A percentile compares a stretch with the other conserved stretches of the same genome.
phyloP scores from a whole-genome alignment of 2,797 vertebrate species.

The Eurystomus glaucurus region DNA sequence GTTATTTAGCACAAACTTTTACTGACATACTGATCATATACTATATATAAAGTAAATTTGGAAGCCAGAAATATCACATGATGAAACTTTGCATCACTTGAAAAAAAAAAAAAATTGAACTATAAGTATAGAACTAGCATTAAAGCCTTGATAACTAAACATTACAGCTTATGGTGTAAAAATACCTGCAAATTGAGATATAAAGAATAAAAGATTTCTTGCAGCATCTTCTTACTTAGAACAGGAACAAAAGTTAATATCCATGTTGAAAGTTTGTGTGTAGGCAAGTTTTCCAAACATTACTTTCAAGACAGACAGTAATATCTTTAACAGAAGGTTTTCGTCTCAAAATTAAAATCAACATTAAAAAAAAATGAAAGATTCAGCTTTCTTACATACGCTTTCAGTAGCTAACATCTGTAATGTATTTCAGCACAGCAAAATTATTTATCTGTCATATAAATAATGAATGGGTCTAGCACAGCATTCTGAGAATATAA shows the following conservation, averaged over 20 bases:
- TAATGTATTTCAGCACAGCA: neutral
- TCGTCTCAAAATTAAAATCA: neutral
- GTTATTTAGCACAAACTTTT: neutral
- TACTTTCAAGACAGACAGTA: neutral
- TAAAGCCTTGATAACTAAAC: neutral
- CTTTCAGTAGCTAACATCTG: neutral
- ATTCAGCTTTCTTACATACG: neutral
- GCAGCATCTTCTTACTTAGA: neutral
- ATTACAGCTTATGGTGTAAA: neutral
- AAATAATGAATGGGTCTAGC: neutral
- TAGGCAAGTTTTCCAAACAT: neutral
- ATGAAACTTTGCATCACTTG: neutral
- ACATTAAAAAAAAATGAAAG: neutral
- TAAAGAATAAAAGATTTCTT: neutral
- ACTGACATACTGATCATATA: neutral
- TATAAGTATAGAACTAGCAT: neutral
- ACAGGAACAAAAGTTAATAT: neutral
- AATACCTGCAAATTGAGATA: neutral
- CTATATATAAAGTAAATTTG: neutral
- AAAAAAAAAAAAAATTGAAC: neutral
- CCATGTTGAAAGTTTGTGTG: fast-evolving
- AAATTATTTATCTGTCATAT: neutral
- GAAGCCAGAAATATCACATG: neutral
- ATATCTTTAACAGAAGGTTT: neutral
- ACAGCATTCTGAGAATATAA: neutral